phyloP scores from a whole-genome alignment of 2,888 invertebrate species.

The Folsomia manolachei region DNA sequence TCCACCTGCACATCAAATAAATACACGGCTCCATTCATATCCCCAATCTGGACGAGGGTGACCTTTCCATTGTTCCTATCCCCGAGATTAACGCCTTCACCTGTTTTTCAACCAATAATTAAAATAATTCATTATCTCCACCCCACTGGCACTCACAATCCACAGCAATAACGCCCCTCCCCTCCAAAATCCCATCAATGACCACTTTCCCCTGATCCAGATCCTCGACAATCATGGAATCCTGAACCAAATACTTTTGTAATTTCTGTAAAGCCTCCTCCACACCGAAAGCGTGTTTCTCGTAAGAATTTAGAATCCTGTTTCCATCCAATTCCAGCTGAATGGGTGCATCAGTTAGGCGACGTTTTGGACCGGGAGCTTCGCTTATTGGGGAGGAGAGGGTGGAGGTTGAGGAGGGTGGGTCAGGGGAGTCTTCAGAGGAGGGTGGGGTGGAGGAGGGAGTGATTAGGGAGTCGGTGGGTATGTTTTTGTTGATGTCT shows the following conservation, averaged over 20 bases:
- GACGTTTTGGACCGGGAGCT: not conserved
- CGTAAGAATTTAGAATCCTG: not conserved
- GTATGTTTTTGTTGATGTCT: not conserved
- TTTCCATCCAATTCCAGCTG: too few species aligned
- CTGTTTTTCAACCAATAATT: too few species aligned
- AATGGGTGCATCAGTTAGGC: not conserved
- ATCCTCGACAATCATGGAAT: not conserved
- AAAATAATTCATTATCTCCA: too few species aligned
- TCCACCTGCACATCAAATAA: slow-evolving; percentile 5
- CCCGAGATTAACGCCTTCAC: slow-evolving; percentile 1
- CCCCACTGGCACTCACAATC: too few species aligned
- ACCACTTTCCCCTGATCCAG: not conserved
- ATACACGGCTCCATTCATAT: not conserved
- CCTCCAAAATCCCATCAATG: not conserved
- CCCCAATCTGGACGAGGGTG: not conserved
- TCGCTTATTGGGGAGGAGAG: not conserved
- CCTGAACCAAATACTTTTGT: not conserved
- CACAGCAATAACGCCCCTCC: not conserved
- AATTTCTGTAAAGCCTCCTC: not conserved
- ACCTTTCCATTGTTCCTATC: not conserved
- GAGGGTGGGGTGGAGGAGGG: not conserved
- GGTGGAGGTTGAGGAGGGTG: not conserved
- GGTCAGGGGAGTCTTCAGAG: not conserved
- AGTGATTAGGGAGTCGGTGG: not conserved
- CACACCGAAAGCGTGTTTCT: not conserved